phyloP scores from a whole-genome alignment of 92 coral and sea anemone genomes.

The Zoanthus sansibaricus region DNA sequence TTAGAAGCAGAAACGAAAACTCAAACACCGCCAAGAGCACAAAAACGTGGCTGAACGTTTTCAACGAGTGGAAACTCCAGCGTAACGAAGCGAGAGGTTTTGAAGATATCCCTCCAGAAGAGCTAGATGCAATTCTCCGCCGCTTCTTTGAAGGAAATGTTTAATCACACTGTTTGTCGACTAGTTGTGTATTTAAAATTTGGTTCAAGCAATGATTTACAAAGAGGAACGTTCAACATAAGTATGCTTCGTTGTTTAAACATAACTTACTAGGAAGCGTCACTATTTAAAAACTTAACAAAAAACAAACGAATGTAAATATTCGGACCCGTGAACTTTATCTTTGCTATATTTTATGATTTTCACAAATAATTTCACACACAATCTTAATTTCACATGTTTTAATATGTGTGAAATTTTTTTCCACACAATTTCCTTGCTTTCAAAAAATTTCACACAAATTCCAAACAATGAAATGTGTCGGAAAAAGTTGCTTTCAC shows the following conservation, averaged over 20 bases:
- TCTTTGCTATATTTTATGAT: not conserved
- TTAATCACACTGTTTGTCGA: no score
- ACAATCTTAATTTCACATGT: not conserved
- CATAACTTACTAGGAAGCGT: no score
- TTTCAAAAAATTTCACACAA: not conserved
- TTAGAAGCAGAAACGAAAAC: not conserved
- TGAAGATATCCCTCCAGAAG: not conserved
- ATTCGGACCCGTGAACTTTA: no score
- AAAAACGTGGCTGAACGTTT: not conserved
- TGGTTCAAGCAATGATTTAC: no score
- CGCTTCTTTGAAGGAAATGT: not conserved
- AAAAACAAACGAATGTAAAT: no score
- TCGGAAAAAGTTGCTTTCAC: not conserved
- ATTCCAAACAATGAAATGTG: not conserved
- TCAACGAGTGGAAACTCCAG: not conserved
- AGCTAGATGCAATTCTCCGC: not conserved
- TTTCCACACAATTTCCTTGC: not conserved
- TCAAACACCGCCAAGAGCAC: not conserved
- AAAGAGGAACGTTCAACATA: no score
- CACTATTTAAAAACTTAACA: no score
- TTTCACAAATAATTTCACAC: not conserved
- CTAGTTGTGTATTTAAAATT: no score
- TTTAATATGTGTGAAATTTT: no score
- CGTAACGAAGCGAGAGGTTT: not conserved
- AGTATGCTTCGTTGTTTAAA: no score